Evolutionary conservation across 2,888 invertebrate genomes (phyloP).

Genomic region (Protodeltote pygarga): DNA sequence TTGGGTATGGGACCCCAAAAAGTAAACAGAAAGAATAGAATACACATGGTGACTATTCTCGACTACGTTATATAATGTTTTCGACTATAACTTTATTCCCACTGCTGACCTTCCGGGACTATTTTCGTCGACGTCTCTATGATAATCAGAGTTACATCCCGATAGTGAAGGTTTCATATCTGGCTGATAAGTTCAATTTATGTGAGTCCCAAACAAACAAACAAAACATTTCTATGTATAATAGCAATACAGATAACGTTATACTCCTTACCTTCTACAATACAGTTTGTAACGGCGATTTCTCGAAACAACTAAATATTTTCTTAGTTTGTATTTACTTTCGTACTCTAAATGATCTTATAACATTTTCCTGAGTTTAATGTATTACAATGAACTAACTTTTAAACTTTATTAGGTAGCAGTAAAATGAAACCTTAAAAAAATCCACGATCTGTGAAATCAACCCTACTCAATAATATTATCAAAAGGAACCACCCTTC

Average conservation of each 20-base stretch:
- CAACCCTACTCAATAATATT: conserved; percentile 10
- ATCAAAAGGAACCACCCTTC: conserved; percentile 18
- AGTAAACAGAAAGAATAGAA: conserved; percentile 9
- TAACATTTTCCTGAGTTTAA: background rate
- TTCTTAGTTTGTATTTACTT: too few species aligned
- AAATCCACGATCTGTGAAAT: too few species aligned
- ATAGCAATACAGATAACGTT: conserved; percentile 11
- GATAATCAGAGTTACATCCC: conserved; percentile 18
- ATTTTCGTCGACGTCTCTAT: conserved; percentile 17
- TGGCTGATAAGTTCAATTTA: conserved; percentile 37
- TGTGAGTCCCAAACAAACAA: conserved; percentile 32
- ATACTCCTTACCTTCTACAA: conserved; percentile 8
- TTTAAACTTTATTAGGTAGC: too few species aligned
- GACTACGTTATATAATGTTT: too few species aligned
- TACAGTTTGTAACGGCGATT: too few species aligned
- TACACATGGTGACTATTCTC: too few species aligned
- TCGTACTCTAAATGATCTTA: too few species aligned
- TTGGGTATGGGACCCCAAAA: too few species aligned
- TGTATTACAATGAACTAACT: too few species aligned
- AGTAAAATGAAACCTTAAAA: too few species aligned
- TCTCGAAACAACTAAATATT: too few species aligned
- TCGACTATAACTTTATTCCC: conserved; percentile 8
- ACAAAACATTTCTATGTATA: conserved; percentile 25
- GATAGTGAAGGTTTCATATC: conserved; percentile 32
- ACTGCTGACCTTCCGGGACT: conserved; percentile 15